Evolutionary conservation across 2,113 vertebrate genomes (phyloP), one percentile per base, ranked within the genome.

Genomic region (Chloropsis hardwickii): DNA sequence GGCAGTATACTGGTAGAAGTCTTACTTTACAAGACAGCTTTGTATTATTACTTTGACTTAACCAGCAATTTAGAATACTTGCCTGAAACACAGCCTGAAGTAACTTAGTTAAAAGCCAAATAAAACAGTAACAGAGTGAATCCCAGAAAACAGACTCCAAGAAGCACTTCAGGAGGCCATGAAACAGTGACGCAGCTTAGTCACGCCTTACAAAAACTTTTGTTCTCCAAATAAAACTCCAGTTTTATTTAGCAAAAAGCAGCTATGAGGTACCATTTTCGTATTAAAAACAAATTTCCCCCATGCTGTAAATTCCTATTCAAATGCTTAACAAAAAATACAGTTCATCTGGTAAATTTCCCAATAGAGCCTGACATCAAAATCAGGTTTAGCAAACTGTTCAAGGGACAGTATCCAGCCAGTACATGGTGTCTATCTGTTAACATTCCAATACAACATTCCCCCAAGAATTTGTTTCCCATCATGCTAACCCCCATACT

Each of bases 21-120:
- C 91, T 82, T 83, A 69, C 64, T 96, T 96, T 91, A 94, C 21
- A 95, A 93, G 81, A 58, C 91, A 74, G 89, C 71, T 91, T 94
- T 86, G 73, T 92, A 88, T 86, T 89, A 85, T 35, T 57, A 84
- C 45, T 16, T 86, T 87, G 61, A 95, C 72, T 94, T 94, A 92
- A 81, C 88, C 58, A 86, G 78, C 71, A 80, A 86, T 76, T 96
- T 77, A 92, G 50, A 85, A 60, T 57, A 82, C 53, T 86, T 81
- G 88, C 60, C 93, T 44, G 67, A 96, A 96, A 95, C 51, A 51
- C 64, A 81, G 85, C 72, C 82, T 83, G 72, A 86, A 95, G 64
- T 60, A 88, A 86, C 79, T 65, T 33, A 64, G 58, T 65, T 74
- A 81, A 91, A 95, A 81, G 88, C 56, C 94, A 94, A 66, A 50